Evolutionary conservation across 2,113 vertebrate genomes (phyloP).

Genomic region (Heterochromis multidens): DNA sequence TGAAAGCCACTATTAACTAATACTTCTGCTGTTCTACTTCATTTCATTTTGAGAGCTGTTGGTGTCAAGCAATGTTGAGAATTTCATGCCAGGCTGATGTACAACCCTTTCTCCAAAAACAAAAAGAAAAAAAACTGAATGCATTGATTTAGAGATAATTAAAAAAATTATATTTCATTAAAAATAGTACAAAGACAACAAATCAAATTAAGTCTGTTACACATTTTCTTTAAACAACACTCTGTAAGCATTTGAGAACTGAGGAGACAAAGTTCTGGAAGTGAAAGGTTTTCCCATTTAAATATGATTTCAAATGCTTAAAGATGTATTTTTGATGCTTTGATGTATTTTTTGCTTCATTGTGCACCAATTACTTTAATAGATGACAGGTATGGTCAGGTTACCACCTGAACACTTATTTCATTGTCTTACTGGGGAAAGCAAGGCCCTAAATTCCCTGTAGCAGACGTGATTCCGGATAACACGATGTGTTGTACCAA

Average conservation of each 20-base stretch:
- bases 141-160: background rate
- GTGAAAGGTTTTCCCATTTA: background rate
- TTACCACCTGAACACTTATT: background rate
- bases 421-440: background rate
- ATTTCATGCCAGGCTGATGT: background rate
- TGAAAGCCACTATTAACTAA: background rate
- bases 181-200: background rate
- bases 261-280: background rate
- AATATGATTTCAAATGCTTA: background rate
- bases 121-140: background rate
- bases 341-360: background rate
- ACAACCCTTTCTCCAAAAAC: background rate
- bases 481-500: background rate
- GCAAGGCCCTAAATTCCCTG: background rate
- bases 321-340: background rate
- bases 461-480: background rate
- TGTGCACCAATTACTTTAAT: background rate
- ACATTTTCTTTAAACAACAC: background rate
- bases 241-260: too few species aligned
- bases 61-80: conserved; percentile 4
- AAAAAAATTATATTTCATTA: background rate
- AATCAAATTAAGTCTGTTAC: background rate
- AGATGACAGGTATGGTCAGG: background rate
- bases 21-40: background rate
- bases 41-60: background rate